Evolutionary conservation across 1,140 invertebrate species (phyloP), one percentile per base, ranked within the genome.

Genomic region (Eurosta solidaginis): DNA sequence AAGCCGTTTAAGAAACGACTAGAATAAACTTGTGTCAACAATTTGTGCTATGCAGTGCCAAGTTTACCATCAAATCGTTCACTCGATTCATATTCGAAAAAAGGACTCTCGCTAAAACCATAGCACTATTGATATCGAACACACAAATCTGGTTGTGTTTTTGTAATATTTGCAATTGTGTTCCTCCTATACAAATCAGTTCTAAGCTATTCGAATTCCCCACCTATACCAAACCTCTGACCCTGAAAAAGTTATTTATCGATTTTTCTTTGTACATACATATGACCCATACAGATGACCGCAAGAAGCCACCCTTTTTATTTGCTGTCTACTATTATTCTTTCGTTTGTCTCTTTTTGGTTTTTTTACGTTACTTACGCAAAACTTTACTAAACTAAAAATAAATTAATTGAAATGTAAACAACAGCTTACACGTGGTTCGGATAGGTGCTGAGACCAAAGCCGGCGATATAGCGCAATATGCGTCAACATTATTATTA

Each of bases 211-310:
- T 54, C 50, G 20, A 54, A 25, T 54, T 29, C 20, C 25, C 22
- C 49, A 9, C 25, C 6, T 33, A 33, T 33, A 27, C 20, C 25
- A 29, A 29, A 59, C 54, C 54, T 36, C 14, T 59, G 52, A 33
- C 52, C 52, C n/a, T 59, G 52, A 29, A 5, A n/a, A 33, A 59
- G 54, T 27, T 59, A 59, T 59, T 59, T 59, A 59, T 59, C 54
- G 54, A 59, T 59, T 59, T 59, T 36, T 59, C 20, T 29, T 29
- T 33, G 9, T 59, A 59, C 0, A 17, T 49, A 17, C 9, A 17
- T 59, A 59, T 20, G 29, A 33, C 14, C 29, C n/a, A n/a, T n/a
- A 59, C 12, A n/a, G 14, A 4, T n/a, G 54, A 33, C 54, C 54
- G 17, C 54, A 59, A 59, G 1, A 2, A 59, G 17, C 9, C 29